Percentiles rank a stretch among this genome's conserved stretches.
phyloP scores from a whole-genome alignment of 2,113 vertebrate species.

The Neolamprologus fasciatus region DNA sequence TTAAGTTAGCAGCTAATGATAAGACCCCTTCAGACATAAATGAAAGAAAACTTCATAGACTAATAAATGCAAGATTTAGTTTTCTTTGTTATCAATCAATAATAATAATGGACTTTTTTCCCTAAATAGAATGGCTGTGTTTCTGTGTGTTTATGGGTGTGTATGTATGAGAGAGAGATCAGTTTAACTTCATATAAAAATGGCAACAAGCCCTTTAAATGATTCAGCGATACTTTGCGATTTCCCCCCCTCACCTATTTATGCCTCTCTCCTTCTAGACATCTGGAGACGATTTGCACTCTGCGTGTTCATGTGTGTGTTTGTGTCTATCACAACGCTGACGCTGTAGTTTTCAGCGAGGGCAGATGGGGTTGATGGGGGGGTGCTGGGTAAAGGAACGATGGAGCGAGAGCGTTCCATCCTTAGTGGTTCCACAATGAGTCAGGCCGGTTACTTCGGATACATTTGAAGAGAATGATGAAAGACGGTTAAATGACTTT shows the following conservation, averaged over 20 bases:
- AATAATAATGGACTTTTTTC: rapidly evolving
- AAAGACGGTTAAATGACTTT: constrained; percentile 1
- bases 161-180: background rate
- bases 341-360: background rate
- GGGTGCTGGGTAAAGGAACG: background rate
- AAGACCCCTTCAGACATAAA: background rate
- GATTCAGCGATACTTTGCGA: constrained; percentile 13
- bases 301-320: background rate
- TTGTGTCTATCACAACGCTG: constrained; percentile 6
- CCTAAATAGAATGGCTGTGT: background rate
- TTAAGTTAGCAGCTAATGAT: background rate
- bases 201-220: constrained; percentile 27
- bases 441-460: background rate
- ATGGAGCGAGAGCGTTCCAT: background rate
- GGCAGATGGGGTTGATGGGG: background rate
- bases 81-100: background rate
- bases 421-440: background rate
- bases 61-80: background rate
- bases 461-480: background rate
- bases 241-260: constrained; percentile 31
- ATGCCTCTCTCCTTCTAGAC: constrained; percentile 49
- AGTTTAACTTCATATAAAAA: background rate
- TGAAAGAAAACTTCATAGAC: background rate
- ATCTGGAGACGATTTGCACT: constrained; percentile 57
- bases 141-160: background rate